Evolutionary conservation across 2,797 vertebrate genomes (phyloP), one percentile per base, ranked within the genome.

Genomic region (Melanotaenia nigrans): DNA sequence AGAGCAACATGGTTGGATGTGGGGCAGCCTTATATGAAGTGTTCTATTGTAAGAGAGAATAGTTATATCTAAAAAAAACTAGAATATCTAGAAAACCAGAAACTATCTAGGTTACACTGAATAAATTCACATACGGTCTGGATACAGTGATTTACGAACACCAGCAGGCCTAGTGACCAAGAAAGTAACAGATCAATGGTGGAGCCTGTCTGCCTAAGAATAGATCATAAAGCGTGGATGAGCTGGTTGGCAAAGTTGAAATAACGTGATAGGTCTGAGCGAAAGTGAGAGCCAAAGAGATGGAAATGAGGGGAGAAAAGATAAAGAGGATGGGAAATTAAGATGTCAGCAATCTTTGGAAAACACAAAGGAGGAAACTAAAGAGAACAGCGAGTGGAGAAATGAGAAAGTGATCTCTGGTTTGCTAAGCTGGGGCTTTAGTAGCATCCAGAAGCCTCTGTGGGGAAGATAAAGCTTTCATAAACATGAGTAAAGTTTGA

Each of bases 201-300:
- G 79, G 53, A 64, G 36, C 68, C 71, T 16, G 65, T 73, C 69
- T 80, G 36, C 61, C 81, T 80, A 84, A 85, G 75, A 87, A 87
- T 74, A 87, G 74, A 77, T 67, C 28, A 33, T 3, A 3, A 61
- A 76, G 55, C 65, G 25, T 3, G 25, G 47, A 78, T 64, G 53
- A 71, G 78, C 61, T n/a, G n/a, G 63, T 68, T 68, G 70, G 70
- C 3, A 42, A 71, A 72, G 80, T 79, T 60, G 73, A 68, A 69
- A 77, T 84, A 87, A 85, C 67, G 55, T 40, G 82, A 87, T 68
- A 83, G 69, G 13, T 69, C 38, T 20, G 60, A 65, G 73, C 57
- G 69, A 86, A 68, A 85, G 69, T 71, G 77, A 85, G 73, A 77
- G 25, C 49, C 49, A 61, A 67, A 60, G 79, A 77, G 69, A 73